A percentile compares a stretch with the other conserved stretches of the same genome.
phyloP scores from a whole-genome alignment of 2,113 vertebrate genomes.

The Elephantulus edwardii region DNA sequence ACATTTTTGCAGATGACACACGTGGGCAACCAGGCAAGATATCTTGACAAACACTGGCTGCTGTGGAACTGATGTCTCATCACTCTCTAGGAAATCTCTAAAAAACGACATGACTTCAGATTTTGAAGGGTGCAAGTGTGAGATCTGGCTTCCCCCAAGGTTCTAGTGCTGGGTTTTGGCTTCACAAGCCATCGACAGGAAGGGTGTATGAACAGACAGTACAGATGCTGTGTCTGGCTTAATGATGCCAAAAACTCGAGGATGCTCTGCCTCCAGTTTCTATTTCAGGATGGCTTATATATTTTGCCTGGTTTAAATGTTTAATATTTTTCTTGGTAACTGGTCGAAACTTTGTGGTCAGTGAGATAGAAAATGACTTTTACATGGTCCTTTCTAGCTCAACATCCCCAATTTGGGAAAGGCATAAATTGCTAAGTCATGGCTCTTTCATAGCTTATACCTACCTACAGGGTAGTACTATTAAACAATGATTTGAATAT shows the following conservation, averaged over 20 bases:
- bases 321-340: slow-evolving; percentile 10
- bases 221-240: slow-evolving; percentile 45
- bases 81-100: slow-evolving; percentile 3
- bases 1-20: slow-evolving; percentile 19
- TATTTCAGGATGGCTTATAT: slow-evolving; percentile 38
- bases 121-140: slow-evolving; percentile 33
- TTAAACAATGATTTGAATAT: not conserved
- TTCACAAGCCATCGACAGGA: slow-evolving; percentile 44
- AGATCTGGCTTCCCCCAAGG: slow-evolving; percentile 45
- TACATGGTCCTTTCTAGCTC: not conserved
- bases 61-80: not conserved
- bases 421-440: not conserved
- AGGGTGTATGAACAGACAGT: slow-evolving; percentile 57
- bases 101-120: slow-evolving; percentile 40
- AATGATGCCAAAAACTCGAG: slow-evolving; percentile 22
- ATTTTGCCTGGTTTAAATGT: not conserved
- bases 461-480: not conserved
- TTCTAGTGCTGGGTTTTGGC: slow-evolving; percentile 46
- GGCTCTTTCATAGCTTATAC: not conserved
- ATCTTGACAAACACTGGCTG: not conserved
- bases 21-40: not conserved
- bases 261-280: slow-evolving; percentile 39
- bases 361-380: not conserved
- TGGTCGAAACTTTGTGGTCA: not conserved
- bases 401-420: not conserved